Evolutionary conservation across 92 coral and sea anemone species (phyloP).

Genomic region (Pocillopora meandrina): DNA sequence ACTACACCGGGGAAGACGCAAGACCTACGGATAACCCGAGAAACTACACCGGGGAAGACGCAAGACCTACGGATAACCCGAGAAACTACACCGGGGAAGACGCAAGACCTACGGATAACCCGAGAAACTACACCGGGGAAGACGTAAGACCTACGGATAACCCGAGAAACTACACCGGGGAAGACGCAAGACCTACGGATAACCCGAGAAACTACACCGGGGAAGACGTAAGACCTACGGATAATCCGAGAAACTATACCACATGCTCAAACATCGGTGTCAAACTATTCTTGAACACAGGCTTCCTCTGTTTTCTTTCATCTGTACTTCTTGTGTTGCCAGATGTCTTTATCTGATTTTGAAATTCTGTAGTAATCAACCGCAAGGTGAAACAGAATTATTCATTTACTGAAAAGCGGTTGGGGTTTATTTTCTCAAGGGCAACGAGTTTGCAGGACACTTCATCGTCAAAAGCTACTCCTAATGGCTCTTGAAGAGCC

Average conservation of each 20-base stretch:
- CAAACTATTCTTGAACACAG: conserved; percentile 13
- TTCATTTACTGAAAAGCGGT: conserved; percentile 7
- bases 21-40: too few relatives aligned
- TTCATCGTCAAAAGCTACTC: not conserved
- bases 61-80: too few relatives aligned
- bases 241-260: not conserved
- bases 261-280: not conserved
- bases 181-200: not conserved
- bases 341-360: conserved; percentile 7
- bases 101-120: too few relatives aligned
- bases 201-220: not conserved
- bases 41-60: too few relatives aligned
- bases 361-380: conserved; percentile 12
- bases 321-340: not conserved
- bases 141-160: too few relatives aligned
- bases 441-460: not conserved
- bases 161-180: too few relatives aligned
- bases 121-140: too few relatives aligned
- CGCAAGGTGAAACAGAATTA: conserved; percentile 19
- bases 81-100: too few relatives aligned
- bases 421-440: not conserved
- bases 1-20: too few relatives aligned
- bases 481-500: too few relatives aligned
- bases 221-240: not conserved
- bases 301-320: conserved; percentile 2